A percentile compares a stretch with the other conserved stretches of the same genome.
These are phyloP conservation scores for Silurus meridionalis DNA, from an alignment of 2,113 vertebrate genomes.

Conservation along the genomic window DNA sequence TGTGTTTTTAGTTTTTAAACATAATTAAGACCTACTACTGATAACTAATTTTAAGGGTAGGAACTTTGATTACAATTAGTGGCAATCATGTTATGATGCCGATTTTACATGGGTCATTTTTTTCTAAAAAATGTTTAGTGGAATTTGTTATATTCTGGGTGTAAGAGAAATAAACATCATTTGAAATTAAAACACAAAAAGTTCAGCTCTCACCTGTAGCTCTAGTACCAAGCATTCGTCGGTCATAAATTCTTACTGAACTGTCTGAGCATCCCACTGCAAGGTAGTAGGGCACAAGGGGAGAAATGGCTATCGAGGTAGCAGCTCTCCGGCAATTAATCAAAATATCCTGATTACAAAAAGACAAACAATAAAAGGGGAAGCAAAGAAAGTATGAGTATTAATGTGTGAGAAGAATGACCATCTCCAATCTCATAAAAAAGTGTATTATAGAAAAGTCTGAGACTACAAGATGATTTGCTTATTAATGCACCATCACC, in stretches of 20 bases:
- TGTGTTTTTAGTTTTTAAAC: background rate
- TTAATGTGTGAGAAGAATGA: background rate
- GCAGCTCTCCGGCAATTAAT: slow-evolving; percentile 96
- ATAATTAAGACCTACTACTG: background rate
- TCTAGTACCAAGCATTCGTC: slow-evolving; percentile 94
- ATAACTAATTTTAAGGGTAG: background rate
- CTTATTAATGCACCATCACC: background rate
- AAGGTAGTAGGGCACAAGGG: slow-evolving; percentile 91
- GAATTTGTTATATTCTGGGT: background rate
- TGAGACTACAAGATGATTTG: background rate
- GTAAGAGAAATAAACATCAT: background rate
- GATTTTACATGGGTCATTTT: background rate
- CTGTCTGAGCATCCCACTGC: slow-evolving; percentile 98
- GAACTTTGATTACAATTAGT: background rate
- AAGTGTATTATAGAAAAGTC: background rate
- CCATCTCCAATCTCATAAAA: background rate
- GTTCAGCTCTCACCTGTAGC: slow-evolving; percentile 78
- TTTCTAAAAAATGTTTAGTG: background rate
- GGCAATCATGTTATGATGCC: background rate
- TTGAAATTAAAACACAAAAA: background rate
- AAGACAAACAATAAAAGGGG: slow-evolving; percentile 13
- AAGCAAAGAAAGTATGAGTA: background rate
- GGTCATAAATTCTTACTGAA: slow-evolving; percentile 95
- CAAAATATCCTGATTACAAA: slow-evolving; percentile 86
- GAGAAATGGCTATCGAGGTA: slow-evolving; percentile 94